Base-by-base conservation (phyloP, 2,113 vertebrate genomes). In the Hemicordylus capensis region DNA sequence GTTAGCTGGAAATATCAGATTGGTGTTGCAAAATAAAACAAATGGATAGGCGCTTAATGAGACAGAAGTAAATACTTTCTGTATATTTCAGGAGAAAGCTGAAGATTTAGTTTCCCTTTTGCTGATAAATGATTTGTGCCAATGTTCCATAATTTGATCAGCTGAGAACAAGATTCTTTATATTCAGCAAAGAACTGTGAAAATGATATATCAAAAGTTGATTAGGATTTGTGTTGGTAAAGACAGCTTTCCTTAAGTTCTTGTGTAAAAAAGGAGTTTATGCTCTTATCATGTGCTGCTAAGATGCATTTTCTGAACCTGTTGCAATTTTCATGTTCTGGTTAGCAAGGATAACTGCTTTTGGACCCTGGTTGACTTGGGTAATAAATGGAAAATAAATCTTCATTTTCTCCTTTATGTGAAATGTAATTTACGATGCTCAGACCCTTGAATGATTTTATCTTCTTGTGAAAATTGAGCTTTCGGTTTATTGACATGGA, bases 401-500 rank as follows among this genome's bases (percentile, higher is more conserved):
- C 96, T 97, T 97, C 96, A 96, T 95, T 96, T 96, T 97, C 96
- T 96, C 94, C 95, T 93, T 78, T 89, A 93, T 75, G 73, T 89
- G 89, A 91, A 93, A 90, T 93, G 83, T 92, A 88, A 94, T 84
- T 84, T 94, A 83, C 91, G 80, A 88, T 88, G 79, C 90, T 88
- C 91, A 84, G 93, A 94, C 96, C 95, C 91, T 90, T 94, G 88
- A 93, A 92, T 96, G 89, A 92, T 95, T 94, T 93, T 92, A 94
- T 81, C 81, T 93, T 95, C 87, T 90, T 92, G 85, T 93, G 92
- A 93, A 94, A 95, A 93, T 83, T 93, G 63, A 37, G 87, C 46
- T 85, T 96, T 97, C 93, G 95, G 96, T 96, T 96, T 96, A 92
- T 96, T 97, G 96, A 95, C 96, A 96, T 95, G 96, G 93, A 78